Base-by-base conservation (phyloP, 1,140 invertebrate species). In the Steinernema khuongi region DNA sequence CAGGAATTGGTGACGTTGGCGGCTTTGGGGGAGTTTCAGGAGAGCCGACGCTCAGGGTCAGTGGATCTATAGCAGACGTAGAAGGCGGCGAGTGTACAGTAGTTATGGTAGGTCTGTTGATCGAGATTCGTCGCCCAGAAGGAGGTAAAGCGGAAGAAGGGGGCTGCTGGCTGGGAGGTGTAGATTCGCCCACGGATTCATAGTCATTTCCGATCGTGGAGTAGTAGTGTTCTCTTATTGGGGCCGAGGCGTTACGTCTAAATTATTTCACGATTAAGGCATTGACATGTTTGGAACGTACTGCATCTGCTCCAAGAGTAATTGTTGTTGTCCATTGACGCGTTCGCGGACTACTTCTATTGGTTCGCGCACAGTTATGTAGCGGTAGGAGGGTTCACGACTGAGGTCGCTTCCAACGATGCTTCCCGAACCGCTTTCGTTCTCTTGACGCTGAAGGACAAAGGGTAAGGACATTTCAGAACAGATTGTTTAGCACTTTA, bases 201-300 rank as follows among this genome's bases (percentile, higher is more conserved):
- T 76, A 76, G 19, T 76, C 74, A 36, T 76, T 76, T 14, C 70
- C 74, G 41, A 76, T 76, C 18, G 72, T 76, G 1, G 70, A 73
- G 19, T 76, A 76, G 44, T 76, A 76, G 66, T 76, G 74, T 67
- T 76, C 74, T 30, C 74, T 72, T 22, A 30, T 72, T 22, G 71
- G 71, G 19, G 36, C 36, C 36, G 36, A 41, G 36, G n/a, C 7
- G 36, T 11, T 41, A n/a, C n/a, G 36, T n/a, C n/a, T 41, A 11
- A 11, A 7, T n/a, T 41, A 41, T 41, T 41, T 11, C 7, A 41
- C 7, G n/a, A 41, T 11, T 7, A 41, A 7, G 36, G 36, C 7
- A 41, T 41, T n/a, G 7, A 41, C 7, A 41, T 41, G n/a, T 11
- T 7, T n/a, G 7, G n/a, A 41, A 41, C 7, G 7, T 41, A 41